Conservation (phyloP, 1,140 invertebrate species). For the Cotesia chilonis region DNA sequence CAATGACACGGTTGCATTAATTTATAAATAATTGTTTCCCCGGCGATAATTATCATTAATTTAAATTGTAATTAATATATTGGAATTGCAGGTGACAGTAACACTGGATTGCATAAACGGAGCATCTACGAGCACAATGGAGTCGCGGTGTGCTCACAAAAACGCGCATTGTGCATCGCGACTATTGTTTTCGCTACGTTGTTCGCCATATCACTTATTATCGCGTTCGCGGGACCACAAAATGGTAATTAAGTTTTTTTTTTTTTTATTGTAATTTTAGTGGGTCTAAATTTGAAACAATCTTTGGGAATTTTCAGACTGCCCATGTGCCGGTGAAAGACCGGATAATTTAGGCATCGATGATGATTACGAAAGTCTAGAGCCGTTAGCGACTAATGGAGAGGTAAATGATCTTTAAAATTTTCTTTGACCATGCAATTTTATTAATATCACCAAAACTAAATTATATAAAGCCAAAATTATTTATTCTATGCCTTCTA, state of each 20-base stretch:
- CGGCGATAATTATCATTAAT: not conserved
- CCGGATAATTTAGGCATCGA: constrained; percentile 71
- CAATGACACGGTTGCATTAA: not conserved
- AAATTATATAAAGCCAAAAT: no score
- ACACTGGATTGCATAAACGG: constrained; percentile 75
- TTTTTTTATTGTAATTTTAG: not conserved
- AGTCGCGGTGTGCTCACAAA: constrained; percentile 87
- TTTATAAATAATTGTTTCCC: not conserved
- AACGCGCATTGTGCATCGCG: constrained; percentile 82
- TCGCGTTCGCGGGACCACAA: constrained; percentile 87
- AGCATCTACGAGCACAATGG: constrained; percentile 78
- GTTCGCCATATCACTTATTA: constrained; percentile 83
- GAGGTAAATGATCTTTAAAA: constrained; percentile 47
- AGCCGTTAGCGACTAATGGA: constrained; percentile 78
- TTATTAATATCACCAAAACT: no score
- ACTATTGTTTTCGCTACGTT: constrained; percentile 80
- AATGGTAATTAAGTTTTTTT: constrained; percentile 64
- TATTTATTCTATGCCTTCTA: no score
- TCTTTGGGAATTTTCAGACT: constrained; percentile 66
- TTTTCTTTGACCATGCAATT: no score
- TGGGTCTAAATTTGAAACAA: not conserved
- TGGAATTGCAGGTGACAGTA: constrained; percentile 72
- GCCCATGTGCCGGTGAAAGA: constrained; percentile 76
- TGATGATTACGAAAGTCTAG: constrained; percentile 69
- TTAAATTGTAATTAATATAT: not conserved